Conservation (phyloP, 1,140 invertebrate species). For the Lordiphosa mommai region DNA sequence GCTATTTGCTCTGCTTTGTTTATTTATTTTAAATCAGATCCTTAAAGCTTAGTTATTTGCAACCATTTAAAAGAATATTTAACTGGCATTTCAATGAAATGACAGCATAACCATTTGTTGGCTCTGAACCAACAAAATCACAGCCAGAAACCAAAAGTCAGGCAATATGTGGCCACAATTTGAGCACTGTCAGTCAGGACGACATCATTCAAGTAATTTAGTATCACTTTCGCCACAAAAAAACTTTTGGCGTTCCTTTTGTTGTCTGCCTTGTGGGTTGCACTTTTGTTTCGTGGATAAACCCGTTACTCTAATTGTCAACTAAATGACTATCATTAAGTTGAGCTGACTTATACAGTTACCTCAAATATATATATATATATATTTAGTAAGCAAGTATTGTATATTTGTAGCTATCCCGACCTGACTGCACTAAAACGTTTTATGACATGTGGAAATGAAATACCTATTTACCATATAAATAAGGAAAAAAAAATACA, state of each 20-base stretch:
- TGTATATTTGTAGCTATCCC: slow-evolving; percentile 20
- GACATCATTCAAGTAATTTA: slow-evolving; percentile 30
- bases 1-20: too few relatives aligned
- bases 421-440: slow-evolving; percentile 40
- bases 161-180: slow-evolving; percentile 20
- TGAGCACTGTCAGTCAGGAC: slow-evolving; percentile 15
- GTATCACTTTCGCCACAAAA: slow-evolving; percentile 22
- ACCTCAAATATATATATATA: not conserved
- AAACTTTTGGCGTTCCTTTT: slow-evolving; percentile 20
- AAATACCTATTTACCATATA: slow-evolving; percentile 65
- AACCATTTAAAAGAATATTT: too few relatives aligned
- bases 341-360: slow-evolving; percentile 13
- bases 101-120: slow-evolving; percentile 14
- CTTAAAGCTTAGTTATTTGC: too few relatives aligned
- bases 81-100: too few relatives aligned
- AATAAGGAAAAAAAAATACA: slow-evolving; percentile 15
- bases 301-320: slow-evolving; percentile 34
- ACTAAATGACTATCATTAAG: slow-evolving; percentile 41
- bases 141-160: slow-evolving; percentile 16
- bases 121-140: slow-evolving; percentile 23
- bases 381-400: slow-evolving; percentile 6
- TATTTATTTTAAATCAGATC: too few relatives aligned
- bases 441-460: slow-evolving; percentile 54
- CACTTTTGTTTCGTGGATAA: slow-evolving; percentile 1
- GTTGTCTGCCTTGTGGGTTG: not conserved